Evolutionary conservation across 2,797 vertebrate genomes (phyloP).

Genomic region (Thamnophis elegans): DNA sequence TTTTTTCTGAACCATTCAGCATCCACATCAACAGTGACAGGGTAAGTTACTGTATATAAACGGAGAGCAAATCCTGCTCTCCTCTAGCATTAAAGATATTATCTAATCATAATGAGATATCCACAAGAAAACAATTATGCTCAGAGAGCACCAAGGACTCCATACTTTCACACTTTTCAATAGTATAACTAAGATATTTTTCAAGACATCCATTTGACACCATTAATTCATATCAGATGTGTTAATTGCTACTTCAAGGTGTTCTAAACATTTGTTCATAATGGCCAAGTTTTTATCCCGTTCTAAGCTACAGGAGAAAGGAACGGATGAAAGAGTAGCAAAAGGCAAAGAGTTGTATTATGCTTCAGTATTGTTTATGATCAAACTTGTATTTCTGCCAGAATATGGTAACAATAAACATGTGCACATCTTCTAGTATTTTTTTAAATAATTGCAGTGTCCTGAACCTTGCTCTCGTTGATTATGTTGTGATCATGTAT

Average conservation of each 20-base stretch:
- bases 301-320: neutral
- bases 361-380: neutral
- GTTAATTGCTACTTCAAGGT: neutral
- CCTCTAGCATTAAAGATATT: neutral
- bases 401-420: neutral
- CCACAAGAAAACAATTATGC: neutral
- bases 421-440: neutral
- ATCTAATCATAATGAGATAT: neutral
- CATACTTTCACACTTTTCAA: neutral
- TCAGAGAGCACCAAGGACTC: too few species aligned
- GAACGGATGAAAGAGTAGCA: neutral
- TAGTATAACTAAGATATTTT: neutral
- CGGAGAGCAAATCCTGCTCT: neutral
- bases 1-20: neutral
- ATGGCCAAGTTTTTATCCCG: neutral
- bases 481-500: slow-evolving; percentile 81
- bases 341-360: neutral
- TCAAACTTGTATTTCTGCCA: neutral
- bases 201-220: neutral
- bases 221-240: neutral
- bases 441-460: slow-evolving; percentile 64
- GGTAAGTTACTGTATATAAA: neutral
- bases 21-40: neutral
- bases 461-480: slow-evolving; percentile 77
- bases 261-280: neutral